A percentile compares a stretch with the other conserved stretches of the same genome.
phyloP scores from a whole-genome alignment of 2,797 vertebrate genomes.

The Pelobates cultripes region DNA sequence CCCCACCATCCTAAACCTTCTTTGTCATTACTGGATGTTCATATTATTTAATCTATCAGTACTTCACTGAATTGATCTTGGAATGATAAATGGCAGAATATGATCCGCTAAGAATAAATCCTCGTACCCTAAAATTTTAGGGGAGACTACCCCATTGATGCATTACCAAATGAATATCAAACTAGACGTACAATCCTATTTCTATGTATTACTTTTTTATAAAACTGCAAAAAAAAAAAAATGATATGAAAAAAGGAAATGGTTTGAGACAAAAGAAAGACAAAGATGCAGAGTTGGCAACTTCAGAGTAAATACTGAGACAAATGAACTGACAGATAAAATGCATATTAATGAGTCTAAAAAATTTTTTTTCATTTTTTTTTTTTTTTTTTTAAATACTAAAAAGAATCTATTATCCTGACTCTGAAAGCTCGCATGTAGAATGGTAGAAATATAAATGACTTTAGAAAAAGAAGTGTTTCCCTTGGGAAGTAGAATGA shows the following conservation, averaged over 20 bases:
- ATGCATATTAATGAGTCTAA: conserved; percentile 61
- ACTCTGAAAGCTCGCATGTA: conserved; percentile 59
- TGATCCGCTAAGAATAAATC: too few species aligned
- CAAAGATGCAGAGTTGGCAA: conserved; percentile 55
- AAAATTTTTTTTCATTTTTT: conserved; percentile 28
- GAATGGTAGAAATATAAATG: conserved; percentile 29
- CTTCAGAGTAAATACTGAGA: conserved; percentile 65
- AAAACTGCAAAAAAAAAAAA: conserved; percentile 49
- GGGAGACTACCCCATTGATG: too few species aligned
- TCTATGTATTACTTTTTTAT: not conserved
- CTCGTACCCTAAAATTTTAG: too few species aligned
- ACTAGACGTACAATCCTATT: too few species aligned
- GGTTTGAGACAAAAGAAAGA: conserved; percentile 56
- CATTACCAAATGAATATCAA: too few species aligned
- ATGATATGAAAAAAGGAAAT: conserved; percentile 60
- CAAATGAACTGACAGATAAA: conserved; percentile 56
- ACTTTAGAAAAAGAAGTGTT: conserved; percentile 39
- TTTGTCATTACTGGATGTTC: too few species aligned
- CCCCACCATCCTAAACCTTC: too few species aligned
- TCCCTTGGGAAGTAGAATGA: conserved; percentile 57
- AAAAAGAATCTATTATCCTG: conserved; percentile 62
- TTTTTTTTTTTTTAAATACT: conserved; percentile 21
- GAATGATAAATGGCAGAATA: too few species aligned
- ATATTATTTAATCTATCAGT: too few species aligned
- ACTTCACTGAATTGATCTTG: too few species aligned